A percentile compares a stretch with the other conserved stretches of the same genome.
Evolutionary conservation across 2,888 invertebrate genomes (phyloP).

Genomic region (Cataglyphis albicans): DNA sequence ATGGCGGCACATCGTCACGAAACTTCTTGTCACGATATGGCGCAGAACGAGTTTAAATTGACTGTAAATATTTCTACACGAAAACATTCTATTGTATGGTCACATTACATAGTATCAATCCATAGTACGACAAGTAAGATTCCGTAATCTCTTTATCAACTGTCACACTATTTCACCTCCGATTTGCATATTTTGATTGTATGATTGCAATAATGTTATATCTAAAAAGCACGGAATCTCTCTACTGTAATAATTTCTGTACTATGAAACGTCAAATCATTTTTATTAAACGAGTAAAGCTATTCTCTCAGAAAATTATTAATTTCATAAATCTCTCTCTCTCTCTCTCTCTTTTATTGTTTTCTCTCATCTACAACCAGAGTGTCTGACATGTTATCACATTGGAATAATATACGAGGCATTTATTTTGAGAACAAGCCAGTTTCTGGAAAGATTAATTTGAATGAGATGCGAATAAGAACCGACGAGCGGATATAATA

Average conservation of each 20-base stretch:
- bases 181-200: slow-evolving; percentile 36
- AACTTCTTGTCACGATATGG: slow-evolving; percentile 26
- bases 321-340: slow-evolving; percentile 2
- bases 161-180: slow-evolving; percentile 15
- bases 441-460: slow-evolving; percentile 38
- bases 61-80: slow-evolving; percentile 16
- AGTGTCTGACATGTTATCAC: slow-evolving; percentile 10
- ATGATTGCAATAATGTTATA: not conserved
- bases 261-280: not conserved
- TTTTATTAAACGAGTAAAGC: not conserved
- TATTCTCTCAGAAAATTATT: slow-evolving; percentile 1
- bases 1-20: slow-evolving; percentile 3
- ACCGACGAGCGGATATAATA: not conserved
- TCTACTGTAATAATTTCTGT: not conserved
- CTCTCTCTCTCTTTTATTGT: not conserved
- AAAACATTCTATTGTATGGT: slow-evolving; percentile 29
- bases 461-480: slow-evolving; percentile 33
- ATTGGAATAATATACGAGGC: slow-evolving; percentile 18
- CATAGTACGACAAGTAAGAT: slow-evolving; percentile 6
- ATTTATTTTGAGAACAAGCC: slow-evolving; percentile 39
- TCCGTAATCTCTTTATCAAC: slow-evolving; percentile 26
- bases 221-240: not conserved
- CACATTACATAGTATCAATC: not conserved
- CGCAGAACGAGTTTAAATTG: slow-evolving; percentile 19
- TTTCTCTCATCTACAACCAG: not conserved